Evolutionary conservation across 2,113 vertebrate genomes (phyloP), one percentile per base, ranked within the genome.

Genomic region (Phyllostomus hastatus): DNA sequence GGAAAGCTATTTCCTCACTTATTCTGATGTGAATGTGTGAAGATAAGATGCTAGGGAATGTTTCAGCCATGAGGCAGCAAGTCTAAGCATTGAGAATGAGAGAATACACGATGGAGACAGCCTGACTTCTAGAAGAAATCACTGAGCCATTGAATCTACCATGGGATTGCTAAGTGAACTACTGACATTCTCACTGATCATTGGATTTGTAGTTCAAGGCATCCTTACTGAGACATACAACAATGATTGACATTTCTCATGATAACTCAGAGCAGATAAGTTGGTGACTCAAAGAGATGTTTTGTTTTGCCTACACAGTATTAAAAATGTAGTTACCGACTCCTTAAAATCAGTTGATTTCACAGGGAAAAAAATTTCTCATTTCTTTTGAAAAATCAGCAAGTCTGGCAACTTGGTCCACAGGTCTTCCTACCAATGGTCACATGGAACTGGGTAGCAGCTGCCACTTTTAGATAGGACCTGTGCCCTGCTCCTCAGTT

Each of bases 271-370:
- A 92, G n/a, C 15, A 24, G 43, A 54, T 81, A 79, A 10, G 5
- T 24, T 52, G 14, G 20, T 70, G 15, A 93, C 28, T 28, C 20
- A 67, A 2, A 83, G 54, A 67, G 24, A 69, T 54, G 7, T 75
- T 97, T 94, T 84, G 4, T 64, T 86, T 89, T 85, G 26, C 20
- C 59, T 87, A 79, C 3, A 73, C 3, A 17, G 1, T 67, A 11
- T 88, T 83, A 84, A 95, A 95, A 94, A 67, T 92, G 6, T 38
- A 85, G 41, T 50, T 79, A 69, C 2, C 9, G 33, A 76, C 48
- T 93, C 66, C 90, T 93, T 73, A 72, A 94, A 80, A 79, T 81
- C 3, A 57, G 5, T 20, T 88, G 31, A 90, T 83, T 95, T 90
- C 48, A 83, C 10, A 48, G 28, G 22, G 38, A 41, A 9, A 7